Conservation (phyloP, 2,113 vertebrate genomes). For the Lampris megalopsis region DNA sequence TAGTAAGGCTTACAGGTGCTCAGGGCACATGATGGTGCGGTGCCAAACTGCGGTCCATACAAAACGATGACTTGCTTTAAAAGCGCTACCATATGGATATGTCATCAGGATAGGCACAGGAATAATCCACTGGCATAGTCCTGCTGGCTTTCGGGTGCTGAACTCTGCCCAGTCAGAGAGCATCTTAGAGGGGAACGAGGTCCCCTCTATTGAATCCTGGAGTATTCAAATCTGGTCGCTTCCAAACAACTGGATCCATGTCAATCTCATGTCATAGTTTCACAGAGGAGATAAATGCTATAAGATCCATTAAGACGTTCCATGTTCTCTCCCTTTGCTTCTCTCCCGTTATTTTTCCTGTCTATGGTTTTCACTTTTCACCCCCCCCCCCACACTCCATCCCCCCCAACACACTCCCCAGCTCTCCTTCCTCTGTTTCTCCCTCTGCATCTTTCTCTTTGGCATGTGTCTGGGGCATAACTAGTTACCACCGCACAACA, state of each 20-base stretch:
- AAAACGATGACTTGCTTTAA: constrained; percentile 39
- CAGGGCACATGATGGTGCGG: constrained; percentile 13
- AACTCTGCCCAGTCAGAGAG: constrained; percentile 9
- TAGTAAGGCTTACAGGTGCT: constrained; percentile 58
- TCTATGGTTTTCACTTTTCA: neutral
- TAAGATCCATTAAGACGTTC: neutral
- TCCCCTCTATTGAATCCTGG: too few relatives aligned
- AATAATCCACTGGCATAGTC: constrained; percentile 1
- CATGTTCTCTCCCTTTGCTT: neutral
- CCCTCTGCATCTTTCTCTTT: constrained; percentile 12
- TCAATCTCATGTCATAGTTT: neutral
- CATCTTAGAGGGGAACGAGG: neutral
- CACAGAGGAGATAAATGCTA: neutral
- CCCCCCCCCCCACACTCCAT: constrained; percentile 28
- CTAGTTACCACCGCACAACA: constrained; percentile 53
- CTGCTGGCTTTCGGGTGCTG: neutral
- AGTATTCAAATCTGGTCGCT: neutral
- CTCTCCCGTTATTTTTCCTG: constrained; percentile 6
- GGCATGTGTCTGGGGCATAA: constrained; percentile 52
- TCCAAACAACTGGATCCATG: neutral
- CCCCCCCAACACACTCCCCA: too few relatives aligned
- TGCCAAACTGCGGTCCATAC: constrained; percentile 19
- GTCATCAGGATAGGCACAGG: neutral
- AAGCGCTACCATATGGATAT: constrained; percentile 48
- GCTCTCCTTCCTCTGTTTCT: neutral